Base-by-base conservation (phyloP, 2,113 vertebrate genomes). In the Triplophysa dalaica region DNA sequence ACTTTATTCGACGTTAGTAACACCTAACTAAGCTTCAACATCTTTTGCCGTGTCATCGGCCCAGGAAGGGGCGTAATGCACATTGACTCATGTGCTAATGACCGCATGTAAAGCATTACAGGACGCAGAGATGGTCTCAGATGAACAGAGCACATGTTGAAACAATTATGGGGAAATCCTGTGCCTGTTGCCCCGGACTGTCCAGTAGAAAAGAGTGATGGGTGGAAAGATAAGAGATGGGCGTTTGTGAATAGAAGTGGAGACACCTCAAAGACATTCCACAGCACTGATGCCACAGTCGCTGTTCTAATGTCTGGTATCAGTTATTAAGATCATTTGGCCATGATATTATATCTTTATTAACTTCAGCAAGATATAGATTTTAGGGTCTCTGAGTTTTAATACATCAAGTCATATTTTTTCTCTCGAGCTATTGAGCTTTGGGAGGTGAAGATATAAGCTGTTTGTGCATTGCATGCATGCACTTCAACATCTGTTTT, bases 71-170 rank as follows among this genome's bases (percentile, higher is more conserved):
- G 48, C 45, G 70, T 75, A 54, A 41, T 26, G 6, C 38, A 24
- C 8, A 75, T 21, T 65, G 48, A 56, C 62, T 69, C 13, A 8
- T 19, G 16, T 45, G 65, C 22, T 66, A 33, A 67, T 62, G 50
- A 21, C 75, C 60, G 22, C 12, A 65, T 82, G 77, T 77, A 77
- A 29, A 70, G 33, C 43, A 45, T 72, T 77, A 33, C 75, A 77
- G 48, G 68, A 77, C 64, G 24, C 62, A 67, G 50, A 52, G 22
- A 72, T 19, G 22, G 58, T 70, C 67, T 77, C 56, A 45, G 26
- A 77, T 19, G 29, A 77, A 69, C 26, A 64, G 17, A 64, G 29
- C 48, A 66, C 75, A 78, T 60, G 61, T 38, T 78, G 75, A 69
- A 73, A 65, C 26, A 8, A 74, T 74, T 67, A 77, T 6, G 63